Evolutionary conservation across 2,888 invertebrate species (phyloP).

Genomic region (Melolontha melolontha): DNA sequence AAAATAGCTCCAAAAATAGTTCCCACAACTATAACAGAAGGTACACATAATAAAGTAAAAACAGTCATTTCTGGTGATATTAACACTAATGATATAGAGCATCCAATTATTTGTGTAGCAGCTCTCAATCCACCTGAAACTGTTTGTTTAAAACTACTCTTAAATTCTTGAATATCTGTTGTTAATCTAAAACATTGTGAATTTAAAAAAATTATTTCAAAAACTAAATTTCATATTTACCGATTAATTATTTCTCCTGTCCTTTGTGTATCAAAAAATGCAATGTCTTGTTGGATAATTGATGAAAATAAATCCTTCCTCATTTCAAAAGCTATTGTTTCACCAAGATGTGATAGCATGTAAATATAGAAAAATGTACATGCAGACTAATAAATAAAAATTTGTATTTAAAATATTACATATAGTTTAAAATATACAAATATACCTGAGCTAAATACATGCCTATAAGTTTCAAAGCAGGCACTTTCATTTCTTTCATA

Average conservation of each 20-base stretch:
- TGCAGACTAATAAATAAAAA: slow-evolving; percentile 73
- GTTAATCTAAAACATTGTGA: slow-evolving; percentile 74
- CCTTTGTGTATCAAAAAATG: slow-evolving; percentile 90
- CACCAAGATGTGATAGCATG: slow-evolving; percentile 87
- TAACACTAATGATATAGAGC: slow-evolving; percentile 80
- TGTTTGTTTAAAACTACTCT: slow-evolving; percentile 94
- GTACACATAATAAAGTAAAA: slow-evolving; percentile 86
- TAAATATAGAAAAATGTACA: slow-evolving; percentile 93
- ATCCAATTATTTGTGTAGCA: slow-evolving; percentile 85
- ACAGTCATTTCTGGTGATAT: slow-evolving; percentile 93
- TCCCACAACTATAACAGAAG: slow-evolving; percentile 87
- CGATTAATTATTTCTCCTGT: slow-evolving; percentile 94
- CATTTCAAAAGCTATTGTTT: slow-evolving; percentile 85
- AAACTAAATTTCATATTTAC: slow-evolving; percentile 61
- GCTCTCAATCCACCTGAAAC: slow-evolving; percentile 93
- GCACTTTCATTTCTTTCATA: slow-evolving; percentile 73
- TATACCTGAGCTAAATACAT: slow-evolving; percentile 82
- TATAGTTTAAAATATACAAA: slow-evolving; percentile 37
- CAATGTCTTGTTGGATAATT: slow-evolving; percentile 87
- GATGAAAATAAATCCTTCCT: slow-evolving; percentile 85
- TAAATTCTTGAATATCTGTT: slow-evolving; percentile 96
- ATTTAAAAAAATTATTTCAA: too few relatives aligned
- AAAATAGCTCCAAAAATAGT: slow-evolving; percentile 84
- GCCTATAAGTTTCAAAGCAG: slow-evolving; percentile 75
- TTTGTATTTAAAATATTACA: too few relatives aligned